Evolutionary conservation across 2,888 invertebrate species (phyloP).

Genomic region (Mellilla xanthometata): DNA sequence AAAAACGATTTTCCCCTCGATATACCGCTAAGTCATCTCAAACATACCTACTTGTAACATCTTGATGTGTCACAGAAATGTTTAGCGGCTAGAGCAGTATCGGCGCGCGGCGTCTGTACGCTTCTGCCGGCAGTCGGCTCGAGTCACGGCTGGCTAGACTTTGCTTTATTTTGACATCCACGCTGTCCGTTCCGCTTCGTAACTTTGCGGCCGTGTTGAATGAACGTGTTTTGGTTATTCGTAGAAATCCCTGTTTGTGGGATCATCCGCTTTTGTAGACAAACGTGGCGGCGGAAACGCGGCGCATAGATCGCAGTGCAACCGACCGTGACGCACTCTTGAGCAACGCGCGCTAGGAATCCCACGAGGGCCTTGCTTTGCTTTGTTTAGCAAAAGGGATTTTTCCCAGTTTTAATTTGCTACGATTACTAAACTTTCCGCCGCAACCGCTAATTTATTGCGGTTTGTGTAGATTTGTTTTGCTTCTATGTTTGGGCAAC

Average conservation of each 20-base stretch:
- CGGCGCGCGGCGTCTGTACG: neutral
- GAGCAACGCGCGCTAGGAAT: too few species aligned
- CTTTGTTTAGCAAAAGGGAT: conserved; percentile 60
- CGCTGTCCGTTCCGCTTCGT: conserved; percentile 51
- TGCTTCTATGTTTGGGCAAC: conserved; percentile 32
- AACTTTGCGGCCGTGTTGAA: conserved; percentile 56
- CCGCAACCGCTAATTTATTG: conserved; percentile 52
- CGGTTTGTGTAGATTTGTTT: conserved; percentile 37
- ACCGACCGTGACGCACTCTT: conserved; percentile 58
- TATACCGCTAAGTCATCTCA: too few species aligned
- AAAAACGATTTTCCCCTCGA: too few species aligned
- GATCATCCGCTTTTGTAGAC: conserved; percentile 39
- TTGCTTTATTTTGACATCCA: conserved; percentile 53
- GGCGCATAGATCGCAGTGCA: conserved; percentile 52
- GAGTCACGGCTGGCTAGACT: conserved; percentile 47
- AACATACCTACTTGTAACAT: too few species aligned
- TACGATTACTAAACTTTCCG: conserved; percentile 39
- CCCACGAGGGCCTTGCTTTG: conserved; percentile 62
- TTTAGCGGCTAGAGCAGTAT: neutral
- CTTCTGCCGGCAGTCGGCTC: conserved; percentile 13
- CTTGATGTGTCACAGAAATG: too few species aligned
- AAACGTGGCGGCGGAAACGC: conserved; percentile 51
- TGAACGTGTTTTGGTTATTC: conserved; percentile 61
- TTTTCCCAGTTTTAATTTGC: conserved; percentile 47
- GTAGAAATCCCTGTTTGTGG: conserved; percentile 56